Percentiles rank a stretch among this genome's conserved stretches.
These are phyloP conservation scores for Imbricaverruca yamaguchii DNA, from an alignment of 2,888 invertebrate species.

Conservation along the genomic window DNA sequence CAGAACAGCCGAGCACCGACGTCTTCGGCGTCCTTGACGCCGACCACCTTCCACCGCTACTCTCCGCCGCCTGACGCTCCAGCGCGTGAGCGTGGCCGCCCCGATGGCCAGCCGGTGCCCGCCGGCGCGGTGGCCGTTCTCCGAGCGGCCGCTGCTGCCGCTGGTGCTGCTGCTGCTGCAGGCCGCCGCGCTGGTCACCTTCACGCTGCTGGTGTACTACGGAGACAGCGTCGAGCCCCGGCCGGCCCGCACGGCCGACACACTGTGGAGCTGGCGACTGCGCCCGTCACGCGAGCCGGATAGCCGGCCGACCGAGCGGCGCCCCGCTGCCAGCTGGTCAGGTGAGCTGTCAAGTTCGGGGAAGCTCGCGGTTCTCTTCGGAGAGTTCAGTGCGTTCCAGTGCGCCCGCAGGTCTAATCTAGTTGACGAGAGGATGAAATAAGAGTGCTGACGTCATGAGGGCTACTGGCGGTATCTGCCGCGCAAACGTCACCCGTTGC, in stretches of 20 bases:
- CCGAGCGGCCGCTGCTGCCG: constrained; percentile 13
- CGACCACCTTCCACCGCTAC: too few species aligned
- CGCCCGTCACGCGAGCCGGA: not conserved
- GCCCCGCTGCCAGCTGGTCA: not conserved
- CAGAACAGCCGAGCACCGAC: too few species aligned
- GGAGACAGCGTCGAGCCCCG: not conserved
- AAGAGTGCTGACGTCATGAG: too few species aligned
- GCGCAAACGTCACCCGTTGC: too few species aligned
- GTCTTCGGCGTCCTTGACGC: too few species aligned
- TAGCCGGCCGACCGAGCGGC: not conserved
- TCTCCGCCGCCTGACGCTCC: too few species aligned
- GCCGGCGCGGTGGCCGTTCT: not conserved
- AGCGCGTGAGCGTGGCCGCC: too few species aligned
- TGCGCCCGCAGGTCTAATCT: too few species aligned
- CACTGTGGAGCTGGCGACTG: not conserved
- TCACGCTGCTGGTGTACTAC: not conserved
- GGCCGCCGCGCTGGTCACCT: not conserved
- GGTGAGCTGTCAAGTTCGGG: not conserved
- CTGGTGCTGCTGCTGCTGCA: constrained; percentile 17
- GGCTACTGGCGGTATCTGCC: too few species aligned
- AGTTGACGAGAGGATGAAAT: too few species aligned
- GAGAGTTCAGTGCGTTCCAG: too few species aligned
- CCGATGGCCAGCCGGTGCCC: not conserved
- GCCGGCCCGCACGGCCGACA: not conserved
- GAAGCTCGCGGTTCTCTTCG: too few species aligned